Conservation (phyloP, 2,797 vertebrate genomes). For the Tragelaphus eurycerus region DNA sequence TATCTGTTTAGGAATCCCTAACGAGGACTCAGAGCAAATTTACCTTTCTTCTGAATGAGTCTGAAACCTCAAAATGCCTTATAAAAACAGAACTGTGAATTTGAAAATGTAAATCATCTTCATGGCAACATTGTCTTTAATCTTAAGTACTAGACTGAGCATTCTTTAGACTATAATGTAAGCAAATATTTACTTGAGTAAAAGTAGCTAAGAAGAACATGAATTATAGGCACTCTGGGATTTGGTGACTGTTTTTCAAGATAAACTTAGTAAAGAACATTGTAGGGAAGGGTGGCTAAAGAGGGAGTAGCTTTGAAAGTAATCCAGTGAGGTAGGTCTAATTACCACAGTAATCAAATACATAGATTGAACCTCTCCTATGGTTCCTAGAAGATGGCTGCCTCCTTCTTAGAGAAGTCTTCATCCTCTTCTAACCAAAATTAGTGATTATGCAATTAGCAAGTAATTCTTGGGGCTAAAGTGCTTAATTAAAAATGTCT, state of each 20-base stretch:
- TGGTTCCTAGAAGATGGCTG: neutral
- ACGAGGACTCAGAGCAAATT: slow-evolving; percentile 34
- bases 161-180: neutral
- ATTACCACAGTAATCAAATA: neutral
- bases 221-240: neutral
- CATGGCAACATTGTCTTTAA: neutral
- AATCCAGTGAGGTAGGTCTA: neutral
- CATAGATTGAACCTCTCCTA: neutral
- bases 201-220: neutral
- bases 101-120: slow-evolving; percentile 21
- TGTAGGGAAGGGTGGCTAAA: neutral
- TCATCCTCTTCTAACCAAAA: neutral
- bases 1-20: slow-evolving; percentile 56
- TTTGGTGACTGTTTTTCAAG: neutral
- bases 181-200: neutral
- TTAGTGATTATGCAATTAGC: neutral
- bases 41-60: slow-evolving; percentile 40
- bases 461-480: neutral
- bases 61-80: slow-evolving; percentile 39
- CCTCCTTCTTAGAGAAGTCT: neutral
- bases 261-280: neutral
- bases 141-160: neutral
- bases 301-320: neutral
- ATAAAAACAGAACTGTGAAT: neutral
- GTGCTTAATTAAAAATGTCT: neutral